A percentile compares a stretch with the other conserved stretches of the same genome.
These are phyloP conservation scores for Alca torda DNA, from an alignment of 2,797 vertebrate genomes.

Conservation along the genomic window DNA sequence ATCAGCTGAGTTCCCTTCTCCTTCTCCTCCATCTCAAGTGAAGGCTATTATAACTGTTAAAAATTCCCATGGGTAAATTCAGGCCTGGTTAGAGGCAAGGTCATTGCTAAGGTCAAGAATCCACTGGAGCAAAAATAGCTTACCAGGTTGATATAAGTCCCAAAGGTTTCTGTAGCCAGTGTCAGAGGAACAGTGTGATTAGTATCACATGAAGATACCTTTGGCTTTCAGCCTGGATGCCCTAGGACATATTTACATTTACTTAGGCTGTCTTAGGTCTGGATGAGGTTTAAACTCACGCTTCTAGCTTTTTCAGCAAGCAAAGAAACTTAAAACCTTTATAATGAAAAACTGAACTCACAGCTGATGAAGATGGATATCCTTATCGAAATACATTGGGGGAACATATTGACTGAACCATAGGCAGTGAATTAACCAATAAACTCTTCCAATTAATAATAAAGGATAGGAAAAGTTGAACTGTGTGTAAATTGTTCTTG, in stretches of 20 bases:
- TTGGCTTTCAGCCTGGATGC: background rate
- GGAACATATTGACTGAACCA: background rate
- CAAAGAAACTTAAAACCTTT: background rate
- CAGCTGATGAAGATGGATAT: background rate
- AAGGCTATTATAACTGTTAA: background rate
- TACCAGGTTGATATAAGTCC: background rate
- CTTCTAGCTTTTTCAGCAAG: background rate
- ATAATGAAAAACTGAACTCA: background rate
- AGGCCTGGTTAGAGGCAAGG: background rate
- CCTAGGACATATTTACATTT: background rate
- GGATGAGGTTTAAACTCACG: background rate
- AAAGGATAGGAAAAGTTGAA: background rate
- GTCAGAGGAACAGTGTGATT: background rate
- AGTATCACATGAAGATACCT: background rate
- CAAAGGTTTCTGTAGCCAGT: background rate
- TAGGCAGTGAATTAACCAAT: background rate
- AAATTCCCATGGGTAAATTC: background rate
- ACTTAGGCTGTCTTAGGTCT: background rate
- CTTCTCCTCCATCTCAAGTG: background rate
- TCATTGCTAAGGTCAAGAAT: background rate
- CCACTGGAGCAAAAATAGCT: background rate
- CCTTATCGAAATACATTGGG: background rate
- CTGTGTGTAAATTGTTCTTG: background rate
- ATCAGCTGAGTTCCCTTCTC: background rate
- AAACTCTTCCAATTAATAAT: background rate